phyloP scores from a whole-genome alignment of 2,113 vertebrate species.

The Galemys pyrenaicus region DNA sequence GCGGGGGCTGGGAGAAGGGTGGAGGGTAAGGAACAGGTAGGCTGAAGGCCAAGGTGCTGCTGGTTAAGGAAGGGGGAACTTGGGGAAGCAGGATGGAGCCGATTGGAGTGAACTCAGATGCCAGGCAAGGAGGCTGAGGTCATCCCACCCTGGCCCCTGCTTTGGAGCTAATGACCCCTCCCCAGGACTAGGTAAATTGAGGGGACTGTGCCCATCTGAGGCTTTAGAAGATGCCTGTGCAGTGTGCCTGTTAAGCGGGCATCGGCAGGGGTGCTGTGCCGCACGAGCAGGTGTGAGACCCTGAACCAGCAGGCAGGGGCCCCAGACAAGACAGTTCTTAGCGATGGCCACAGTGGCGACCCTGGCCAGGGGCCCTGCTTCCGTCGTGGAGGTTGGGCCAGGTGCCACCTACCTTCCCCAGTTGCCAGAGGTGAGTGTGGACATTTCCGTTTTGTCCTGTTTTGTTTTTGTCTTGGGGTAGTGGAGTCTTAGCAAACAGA shows the following conservation, averaged over 20 bases:
- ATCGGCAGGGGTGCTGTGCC: not conserved
- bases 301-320: not conserved
- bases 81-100: not conserved
- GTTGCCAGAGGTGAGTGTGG: not conserved
- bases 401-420: not conserved
- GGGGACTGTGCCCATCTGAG: not conserved
- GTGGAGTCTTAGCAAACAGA: not conserved
- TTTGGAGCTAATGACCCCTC: not conserved
- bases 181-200: not conserved
- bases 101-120: not conserved
- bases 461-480: not conserved
- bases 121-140: not conserved
- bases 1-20: no score
- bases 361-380: fast-evolving
- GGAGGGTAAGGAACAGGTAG: not conserved
- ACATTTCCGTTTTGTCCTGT: not conserved
- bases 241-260: fast-evolving
- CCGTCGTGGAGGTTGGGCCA: not conserved
- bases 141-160: not conserved
- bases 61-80: no score
- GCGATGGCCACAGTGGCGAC: fast-evolving
- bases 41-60: no score
- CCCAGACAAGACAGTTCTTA: not conserved
- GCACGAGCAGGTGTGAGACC: fast-evolving
- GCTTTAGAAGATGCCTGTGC: fast-evolving